Base-by-base conservation (phyloP, 2,888 invertebrate genomes). In the Limnephilus marmoratus region DNA sequence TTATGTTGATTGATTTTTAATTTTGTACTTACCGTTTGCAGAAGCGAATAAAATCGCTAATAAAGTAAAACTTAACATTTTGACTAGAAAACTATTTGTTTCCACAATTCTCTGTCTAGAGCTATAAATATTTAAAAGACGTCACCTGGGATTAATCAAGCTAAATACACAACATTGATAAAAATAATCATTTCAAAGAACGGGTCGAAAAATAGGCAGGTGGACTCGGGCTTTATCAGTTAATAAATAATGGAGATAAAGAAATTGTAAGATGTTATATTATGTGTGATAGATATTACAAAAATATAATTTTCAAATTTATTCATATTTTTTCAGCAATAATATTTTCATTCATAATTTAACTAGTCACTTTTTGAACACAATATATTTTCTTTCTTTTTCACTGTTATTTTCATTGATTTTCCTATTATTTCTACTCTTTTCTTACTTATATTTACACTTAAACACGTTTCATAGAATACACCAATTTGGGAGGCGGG, bases 21-120 rank as follows among this genome's bases (percentile, higher is more conserved):
- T 18, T 68, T 68, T 68, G 68, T 68, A 45, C 91, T 90, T 85
- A 85, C 90, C 91, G 83, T 91, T 91, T 81, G 90, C 90, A 45
- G 34, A 83, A 29, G 68, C 90, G n/a, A 91, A 12, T 15, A 91
- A 83, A 24, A 41, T 80, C 31, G 41, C 81, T 15, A 90, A 53
- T 29, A 91, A 34, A 41, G 81, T 31, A n/a, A 91, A 68, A 31
- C 37, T 24, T 0, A 91, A 89, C 91, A 91, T 91, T 81, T 68
- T 91, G 41, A 87, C 24, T 68, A n/a, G 9, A n/a, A 68, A 68
- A 68, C 7, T 68, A 24, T 68, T 24, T 18, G 68, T 68, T 68
- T 68, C 7, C 4, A 9, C n/a, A 24, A n/a, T 68, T 68, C 7
- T 68, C 2, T 24, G n/a, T 68, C 68, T n/a, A 68, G 68, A 68